Conservation (phyloP, 2,888 invertebrate genomes). For the Apeira syringaria region DNA sequence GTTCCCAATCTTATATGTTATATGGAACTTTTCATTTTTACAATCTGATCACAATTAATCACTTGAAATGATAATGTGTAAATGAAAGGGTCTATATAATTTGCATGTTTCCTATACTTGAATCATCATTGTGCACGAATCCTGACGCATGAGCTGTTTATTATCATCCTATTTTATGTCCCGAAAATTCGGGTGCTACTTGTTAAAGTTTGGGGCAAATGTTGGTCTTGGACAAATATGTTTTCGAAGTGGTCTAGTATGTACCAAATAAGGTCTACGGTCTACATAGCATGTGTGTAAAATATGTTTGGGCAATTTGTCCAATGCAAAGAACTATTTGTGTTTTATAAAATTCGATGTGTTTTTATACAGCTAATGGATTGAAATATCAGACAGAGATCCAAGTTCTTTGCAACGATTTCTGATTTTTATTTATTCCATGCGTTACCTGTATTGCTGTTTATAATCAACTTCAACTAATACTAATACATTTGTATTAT, state of each 20-base stretch:
- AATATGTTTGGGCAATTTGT: not conserved
- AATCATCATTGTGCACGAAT: slow-evolving; percentile 49
- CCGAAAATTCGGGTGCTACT: slow-evolving; percentile 12
- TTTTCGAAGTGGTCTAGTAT: slow-evolving; percentile 1
- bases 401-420: not conserved
- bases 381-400: slow-evolving; percentile 3
- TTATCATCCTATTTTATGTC: slow-evolving; percentile 24
- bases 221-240: slow-evolving; percentile 1
- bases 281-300: not conserved
- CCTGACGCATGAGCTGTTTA: slow-evolving; percentile 64
- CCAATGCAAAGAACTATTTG: not conserved
- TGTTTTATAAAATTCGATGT: not conserved
- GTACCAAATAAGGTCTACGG: slow-evolving; percentile 11
- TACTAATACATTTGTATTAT: slow-evolving; percentile 1
- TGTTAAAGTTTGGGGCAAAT: slow-evolving; percentile 15
- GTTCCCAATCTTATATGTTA: slow-evolving; percentile 56
- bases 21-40: slow-evolving; percentile 59
- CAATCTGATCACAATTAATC: not conserved
- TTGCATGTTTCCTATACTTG: slow-evolving; percentile 54
- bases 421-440: slow-evolving; percentile 9
- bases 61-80: slow-evolving; percentile 19
- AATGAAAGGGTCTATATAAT: slow-evolving; percentile 55
- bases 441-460: slow-evolving; percentile 2
- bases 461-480: slow-evolving; percentile 6
- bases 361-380: slow-evolving; percentile 1